phyloP scores from a whole-genome alignment of 2,888 invertebrate species.

The Phania funesta region DNA sequence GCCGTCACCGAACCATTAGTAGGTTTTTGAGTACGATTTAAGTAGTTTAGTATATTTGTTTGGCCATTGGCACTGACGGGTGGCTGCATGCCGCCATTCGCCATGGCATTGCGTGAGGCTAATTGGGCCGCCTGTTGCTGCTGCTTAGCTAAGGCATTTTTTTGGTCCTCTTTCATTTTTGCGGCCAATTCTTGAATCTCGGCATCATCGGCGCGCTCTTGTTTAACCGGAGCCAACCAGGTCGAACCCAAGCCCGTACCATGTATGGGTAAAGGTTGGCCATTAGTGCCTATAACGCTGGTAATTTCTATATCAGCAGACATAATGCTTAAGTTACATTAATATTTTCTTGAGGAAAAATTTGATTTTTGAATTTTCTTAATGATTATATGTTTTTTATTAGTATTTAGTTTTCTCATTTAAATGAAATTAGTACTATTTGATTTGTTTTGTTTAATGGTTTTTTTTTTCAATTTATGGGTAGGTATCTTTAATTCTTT shows the following conservation, averaged over 20 bases:
- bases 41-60: slow-evolving; percentile 84
- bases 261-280: slow-evolving; percentile 76
- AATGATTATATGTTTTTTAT: background rate
- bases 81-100: slow-evolving; percentile 73
- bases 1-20: slow-evolving; percentile 71
- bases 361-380: slow-evolving; percentile 7
- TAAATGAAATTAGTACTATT: background rate
- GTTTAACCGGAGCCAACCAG: slow-evolving; percentile 76
- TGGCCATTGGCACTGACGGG: slow-evolving; percentile 78
- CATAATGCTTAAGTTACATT: slow-evolving; percentile 53
- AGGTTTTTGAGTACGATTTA: slow-evolving; percentile 80
- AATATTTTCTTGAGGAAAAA: background rate
- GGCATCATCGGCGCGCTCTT: slow-evolving; percentile 86
- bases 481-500: background rate
- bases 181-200: slow-evolving; percentile 93
- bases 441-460: background rate
- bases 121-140: slow-evolving; percentile 78
- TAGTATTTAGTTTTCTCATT: background rate
- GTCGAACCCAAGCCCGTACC: slow-evolving; percentile 76
- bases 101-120: slow-evolving; percentile 73
- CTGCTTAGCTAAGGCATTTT: slow-evolving; percentile 82
- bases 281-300: slow-evolving; percentile 77
- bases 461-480: slow-evolving; percentile 23
- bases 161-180: slow-evolving; percentile 92
- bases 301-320: slow-evolving; percentile 75